phyloP scores from a whole-genome alignment of 2,113 vertebrate species.

The Otus sunia region DNA sequence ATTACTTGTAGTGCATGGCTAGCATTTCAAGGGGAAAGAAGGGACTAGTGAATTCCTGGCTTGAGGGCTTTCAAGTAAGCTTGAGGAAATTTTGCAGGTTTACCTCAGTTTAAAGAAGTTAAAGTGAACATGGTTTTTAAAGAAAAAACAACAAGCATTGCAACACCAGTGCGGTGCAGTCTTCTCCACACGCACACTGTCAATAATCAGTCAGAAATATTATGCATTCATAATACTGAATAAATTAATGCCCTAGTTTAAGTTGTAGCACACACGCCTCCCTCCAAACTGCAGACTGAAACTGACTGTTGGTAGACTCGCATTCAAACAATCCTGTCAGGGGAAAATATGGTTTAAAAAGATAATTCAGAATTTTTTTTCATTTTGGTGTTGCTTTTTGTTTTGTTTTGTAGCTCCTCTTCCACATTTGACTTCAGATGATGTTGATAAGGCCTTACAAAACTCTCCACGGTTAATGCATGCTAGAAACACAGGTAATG shows the following conservation, averaged over 20 bases:
- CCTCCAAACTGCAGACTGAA: slow-evolving; percentile 3
- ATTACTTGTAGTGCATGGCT: background rate
- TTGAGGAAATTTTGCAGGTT: background rate
- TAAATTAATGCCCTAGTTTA: slow-evolving; percentile 4
- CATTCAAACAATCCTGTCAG: slow-evolving; percentile 28
- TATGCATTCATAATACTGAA: background rate
- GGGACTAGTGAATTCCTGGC: background rate
- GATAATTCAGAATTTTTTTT: slow-evolving; percentile 67
- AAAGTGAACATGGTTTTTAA: background rate
- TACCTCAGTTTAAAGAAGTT: background rate
- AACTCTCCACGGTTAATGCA: slow-evolving; percentile 95
- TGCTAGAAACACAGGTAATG: slow-evolving; percentile 94
- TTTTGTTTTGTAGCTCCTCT: slow-evolving; percentile 90
- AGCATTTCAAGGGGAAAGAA: background rate
- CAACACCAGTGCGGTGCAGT: slow-evolving; percentile 66
- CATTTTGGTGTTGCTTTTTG: slow-evolving; percentile 77
- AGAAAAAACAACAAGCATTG: background rate
- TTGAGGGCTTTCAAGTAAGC: background rate
- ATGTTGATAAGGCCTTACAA: slow-evolving; percentile 95
- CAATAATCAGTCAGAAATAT: background rate
- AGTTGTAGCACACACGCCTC: background rate
- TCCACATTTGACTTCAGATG: slow-evolving; percentile 95
- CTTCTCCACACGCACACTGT: slow-evolving; percentile 51
- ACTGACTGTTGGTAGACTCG: background rate
- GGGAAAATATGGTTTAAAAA: slow-evolving; percentile 55